Percentiles rank a stretch among this genome's conserved stretches.
Evolutionary conservation across 2,888 invertebrate species (phyloP).

Genomic region (Tinea pellionella): DNA sequence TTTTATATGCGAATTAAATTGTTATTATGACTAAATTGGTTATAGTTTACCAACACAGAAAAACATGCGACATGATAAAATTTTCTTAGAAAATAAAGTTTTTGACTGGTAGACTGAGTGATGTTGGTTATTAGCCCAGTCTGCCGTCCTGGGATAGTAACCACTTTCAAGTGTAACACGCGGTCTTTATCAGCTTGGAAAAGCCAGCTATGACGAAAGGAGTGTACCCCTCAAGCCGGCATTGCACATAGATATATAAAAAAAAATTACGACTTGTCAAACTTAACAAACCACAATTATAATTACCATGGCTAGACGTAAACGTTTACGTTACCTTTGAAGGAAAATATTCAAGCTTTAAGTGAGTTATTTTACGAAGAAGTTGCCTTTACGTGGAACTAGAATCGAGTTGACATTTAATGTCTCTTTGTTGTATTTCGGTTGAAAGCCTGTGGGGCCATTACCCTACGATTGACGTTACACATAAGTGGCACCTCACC

Average conservation of each 20-base stretch:
- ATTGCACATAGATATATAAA: too few relatives aligned
- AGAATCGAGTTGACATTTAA: constrained; percentile 38
- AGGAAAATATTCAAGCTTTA: background rate
- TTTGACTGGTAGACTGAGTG: too few relatives aligned
- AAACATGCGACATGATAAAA: too few relatives aligned
- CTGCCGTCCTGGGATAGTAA: too few relatives aligned
- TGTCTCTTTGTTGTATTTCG: constrained; percentile 33
- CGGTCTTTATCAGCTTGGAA: too few relatives aligned
- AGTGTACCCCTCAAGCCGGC: too few relatives aligned
- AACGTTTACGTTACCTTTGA: background rate
- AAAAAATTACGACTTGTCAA: too few relatives aligned
- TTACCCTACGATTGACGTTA: constrained; percentile 29
- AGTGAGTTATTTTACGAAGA: background rate
- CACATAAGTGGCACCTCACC: constrained; percentile 17
- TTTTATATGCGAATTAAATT: background rate
- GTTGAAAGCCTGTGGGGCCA: constrained; percentile 39
- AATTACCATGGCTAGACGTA: background rate
- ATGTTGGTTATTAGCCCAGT: too few relatives aligned
- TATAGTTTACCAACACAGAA: background rate
- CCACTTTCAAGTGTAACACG: too few relatives aligned
- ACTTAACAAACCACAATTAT: background rate
- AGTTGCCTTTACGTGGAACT: background rate
- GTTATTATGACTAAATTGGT: background rate
- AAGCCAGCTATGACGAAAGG: too few relatives aligned
- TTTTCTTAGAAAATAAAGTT: too few relatives aligned